Base-by-base conservation (phyloP, 2,888 invertebrate species). In the Himalopsyche tibetana region DNA sequence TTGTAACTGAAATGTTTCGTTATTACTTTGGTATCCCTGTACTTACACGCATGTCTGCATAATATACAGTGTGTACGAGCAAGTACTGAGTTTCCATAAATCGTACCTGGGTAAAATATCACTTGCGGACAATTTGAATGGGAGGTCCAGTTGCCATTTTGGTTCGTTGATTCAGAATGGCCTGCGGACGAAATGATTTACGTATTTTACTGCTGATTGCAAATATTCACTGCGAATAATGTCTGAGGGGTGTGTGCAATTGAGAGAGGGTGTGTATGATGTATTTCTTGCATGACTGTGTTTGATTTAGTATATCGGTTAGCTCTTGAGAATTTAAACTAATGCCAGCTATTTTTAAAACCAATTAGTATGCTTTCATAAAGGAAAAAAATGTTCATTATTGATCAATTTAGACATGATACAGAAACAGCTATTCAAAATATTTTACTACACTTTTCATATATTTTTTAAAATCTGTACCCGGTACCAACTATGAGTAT, bases 71-170 rank as follows among this genome's bases (percentile, higher is more conserved):
- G 51, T 12, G 15, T 51, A 51, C 51, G 63, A 63, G 63, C 63
- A 19, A 19, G 63, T 19, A 63, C 63, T 63, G 63, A 19, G 63
- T 63, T 51, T 63, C 63, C 63, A 63, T 63, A 63, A 63, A 63
- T 63, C 63, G 63, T 63, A 63, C 63, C 63, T 63, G 63, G 63
- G 63, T 63, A 63, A 63, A 63, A 63, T 63, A 63, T 63, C 63
- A 63, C 63, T 63, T 63, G 63, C 28, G 63, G 63, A 63, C 63
- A 63, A 63, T 63, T 63, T 63, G 63, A 63, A 63, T 63, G 63
- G 63, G 63, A 63, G 63, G 63, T 63, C 63, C 63, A 63, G 63
- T 63, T 63, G 63, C 63, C 63, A 63, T 63, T 63, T 63, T 63
- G 63, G 63, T 63, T 63, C 63, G 63, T 63, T 63, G 63, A 63